phyloP scores from a whole-genome alignment of 2,888 invertebrate species.

The Xylota segnis region DNA sequence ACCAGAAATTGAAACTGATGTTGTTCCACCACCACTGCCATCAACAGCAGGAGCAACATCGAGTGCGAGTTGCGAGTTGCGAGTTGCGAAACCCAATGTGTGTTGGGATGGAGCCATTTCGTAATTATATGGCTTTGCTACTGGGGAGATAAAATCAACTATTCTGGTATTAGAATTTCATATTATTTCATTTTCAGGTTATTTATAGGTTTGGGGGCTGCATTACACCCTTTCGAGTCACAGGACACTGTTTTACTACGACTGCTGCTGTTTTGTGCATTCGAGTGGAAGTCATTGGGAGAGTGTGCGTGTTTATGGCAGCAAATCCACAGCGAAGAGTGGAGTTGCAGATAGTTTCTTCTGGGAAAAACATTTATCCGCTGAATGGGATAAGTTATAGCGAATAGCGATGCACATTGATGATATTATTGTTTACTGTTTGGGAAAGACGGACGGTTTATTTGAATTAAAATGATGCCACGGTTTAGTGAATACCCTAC shows the following conservation, averaged over 20 bases:
- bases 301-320: slow-evolving; percentile 55
- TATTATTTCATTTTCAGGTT: slow-evolving; percentile 69
- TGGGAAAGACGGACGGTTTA: slow-evolving; percentile 64
- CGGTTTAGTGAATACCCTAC: slow-evolving; percentile 23
- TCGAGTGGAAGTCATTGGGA: slow-evolving; percentile 62
- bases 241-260: background rate
- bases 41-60: slow-evolving; percentile 14
- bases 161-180: slow-evolving; percentile 66
- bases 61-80: too few species aligned
- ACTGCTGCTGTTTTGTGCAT: slow-evolving; percentile 75
- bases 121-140: slow-evolving; percentile 53
- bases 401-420: slow-evolving; percentile 61
- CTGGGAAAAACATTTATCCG: slow-evolving; percentile 42
- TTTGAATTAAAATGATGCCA: slow-evolving; percentile 65
- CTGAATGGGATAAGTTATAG: slow-evolving; percentile 66
- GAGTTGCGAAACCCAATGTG: background rate
- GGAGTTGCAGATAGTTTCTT: slow-evolving; percentile 51
- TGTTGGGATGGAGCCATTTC: slow-evolving; percentile 53
- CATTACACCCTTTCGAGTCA: slow-evolving; percentile 50
- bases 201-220: slow-evolving; percentile 55
- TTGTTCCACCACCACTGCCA: too few species aligned
- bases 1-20: slow-evolving; percentile 72
- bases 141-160: slow-evolving; percentile 51
- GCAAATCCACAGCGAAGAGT: too few species aligned
- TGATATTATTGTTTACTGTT: slow-evolving; percentile 71